A percentile compares a stretch with the other conserved stretches of the same genome.
Conservation (phyloP, 1,140 invertebrate genomes). For the Lepidostoma basale region DNA sequence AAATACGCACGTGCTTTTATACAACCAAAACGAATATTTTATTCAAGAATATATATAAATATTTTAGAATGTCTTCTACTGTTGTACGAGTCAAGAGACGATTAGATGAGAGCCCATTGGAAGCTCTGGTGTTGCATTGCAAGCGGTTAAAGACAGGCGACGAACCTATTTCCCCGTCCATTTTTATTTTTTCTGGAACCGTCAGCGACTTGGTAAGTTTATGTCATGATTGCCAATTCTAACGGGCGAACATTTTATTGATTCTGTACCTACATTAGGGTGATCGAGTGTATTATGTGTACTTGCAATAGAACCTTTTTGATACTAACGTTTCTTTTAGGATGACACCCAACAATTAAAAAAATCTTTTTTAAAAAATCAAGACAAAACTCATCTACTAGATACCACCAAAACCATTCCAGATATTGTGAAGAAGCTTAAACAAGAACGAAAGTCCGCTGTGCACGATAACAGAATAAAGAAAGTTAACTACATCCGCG, state of each 20-base stretch:
- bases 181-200: conserved; percentile 58
- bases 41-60: background rate
- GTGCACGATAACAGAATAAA: conserved; percentile 35
- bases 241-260: no score
- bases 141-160: conserved; percentile 55
- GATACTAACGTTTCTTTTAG: conserved; percentile 17
- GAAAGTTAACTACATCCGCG: conserved; percentile 40
- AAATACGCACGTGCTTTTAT: no score
- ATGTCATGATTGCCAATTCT: background rate
- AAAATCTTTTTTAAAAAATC: conserved; percentile 21
- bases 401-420: conserved; percentile 29
- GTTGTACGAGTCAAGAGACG: conserved; percentile 57
- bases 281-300: no score
- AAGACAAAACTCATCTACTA: conserved; percentile 8
- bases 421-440: conserved; percentile 27
- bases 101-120: conserved; percentile 58
- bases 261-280: no score
- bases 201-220: conserved; percentile 54
- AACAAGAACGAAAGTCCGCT: conserved; percentile 28
- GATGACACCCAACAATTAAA: conserved; percentile 34
- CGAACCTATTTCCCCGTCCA: conserved; percentile 50
- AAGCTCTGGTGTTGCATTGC: conserved; percentile 56
- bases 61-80: conserved; percentile 51
- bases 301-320: no score
- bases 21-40: no score